These are phyloP conservation scores for Glossosoma conforme DNA, from an alignment of 1,140 invertebrate species.

Conservation along the genomic window DNA sequence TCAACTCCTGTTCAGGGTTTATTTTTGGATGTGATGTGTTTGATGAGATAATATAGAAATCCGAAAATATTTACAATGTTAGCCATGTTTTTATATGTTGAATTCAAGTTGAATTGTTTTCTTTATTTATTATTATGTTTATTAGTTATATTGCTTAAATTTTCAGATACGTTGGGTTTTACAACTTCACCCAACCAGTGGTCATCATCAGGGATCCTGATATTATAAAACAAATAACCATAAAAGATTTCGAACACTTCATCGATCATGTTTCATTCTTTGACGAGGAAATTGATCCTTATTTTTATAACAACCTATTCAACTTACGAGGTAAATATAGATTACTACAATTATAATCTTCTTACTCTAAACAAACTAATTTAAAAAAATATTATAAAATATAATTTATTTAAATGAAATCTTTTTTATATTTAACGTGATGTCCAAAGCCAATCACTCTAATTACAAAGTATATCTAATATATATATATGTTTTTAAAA, in stretches of 20 bases:
- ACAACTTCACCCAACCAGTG: constrained; percentile 3
- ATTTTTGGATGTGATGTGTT: too few relatives aligned
- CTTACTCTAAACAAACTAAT: too few relatives aligned
- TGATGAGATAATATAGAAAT: not conserved
- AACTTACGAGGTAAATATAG: constrained; percentile 15
- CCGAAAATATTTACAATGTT: not conserved
- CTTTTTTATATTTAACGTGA: too few relatives aligned
- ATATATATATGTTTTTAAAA: not conserved
- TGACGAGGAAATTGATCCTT: constrained; percentile 7
- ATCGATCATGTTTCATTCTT: constrained; percentile 21
- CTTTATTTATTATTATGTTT: not conserved
- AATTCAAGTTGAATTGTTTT: not conserved
- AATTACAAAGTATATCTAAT: not conserved
- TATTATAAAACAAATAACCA: constrained; percentile 27
- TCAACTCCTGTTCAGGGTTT: too few relatives aligned
- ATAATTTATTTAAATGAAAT: too few relatives aligned
- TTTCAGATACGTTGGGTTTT: constrained; percentile 23
- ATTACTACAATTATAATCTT: not conserved
- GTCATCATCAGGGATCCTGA: constrained; percentile 20
- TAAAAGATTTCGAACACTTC: constrained; percentile 34
- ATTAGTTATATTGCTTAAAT: not conserved
- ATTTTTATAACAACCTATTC: constrained; percentile 13
- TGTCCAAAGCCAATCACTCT: not conserved
- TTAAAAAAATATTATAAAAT: too few relatives aligned
- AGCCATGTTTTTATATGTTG: not conserved